Base-by-base conservation (phyloP, 2,113 vertebrate genomes). In the Toxotes chatareus region DNA sequence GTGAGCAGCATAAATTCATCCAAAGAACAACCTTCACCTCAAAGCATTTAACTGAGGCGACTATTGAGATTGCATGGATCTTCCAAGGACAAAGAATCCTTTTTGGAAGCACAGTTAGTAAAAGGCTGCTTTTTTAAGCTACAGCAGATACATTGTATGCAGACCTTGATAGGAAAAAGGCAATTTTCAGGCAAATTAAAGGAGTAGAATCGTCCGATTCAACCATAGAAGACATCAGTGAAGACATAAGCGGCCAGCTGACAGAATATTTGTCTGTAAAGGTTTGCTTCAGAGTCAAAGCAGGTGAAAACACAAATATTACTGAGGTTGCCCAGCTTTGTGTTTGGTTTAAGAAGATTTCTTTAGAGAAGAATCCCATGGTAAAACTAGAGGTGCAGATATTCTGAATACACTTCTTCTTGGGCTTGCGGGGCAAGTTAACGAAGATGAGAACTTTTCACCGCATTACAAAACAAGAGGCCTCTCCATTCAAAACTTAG, bases 51-150 rank as follows among this genome's bases (percentile, higher is more conserved):
- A 40, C 10, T 40, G 31, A 19, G 17, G 17, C 32, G 5, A 78
- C 61, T 56, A 47, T 64, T 84, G n/a, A 84, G 65, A 79, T 42
- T 61, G 57, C 49, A 49, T 27, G 23, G 56, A 47, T 80, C 70
- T 31, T 60, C 14, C 70, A 90, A 87, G 77, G 84, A 81, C 79
- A 79, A 63, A 49, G 19, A 69, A 38, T 11, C 47, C 3, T 69
- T 80, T 67, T 77, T 56, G 74, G 36, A 72, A 78, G 31, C 13
- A 47, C 21, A 59, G 27, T 47, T 23, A 79, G 13, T 53, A 42
- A 70, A 73, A 67, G 21, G 31, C 19, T 47, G 4, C 36, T 70
- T 82, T 83, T 79, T 46, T n/a, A 60, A 76, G 38, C 53, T 31
- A 47, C 64, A 72, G 46, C 34, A 59, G 51, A 72, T 27, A 38